Conservation (phyloP, 2,888 invertebrate species). For the Zele albiditarsus region DNA sequence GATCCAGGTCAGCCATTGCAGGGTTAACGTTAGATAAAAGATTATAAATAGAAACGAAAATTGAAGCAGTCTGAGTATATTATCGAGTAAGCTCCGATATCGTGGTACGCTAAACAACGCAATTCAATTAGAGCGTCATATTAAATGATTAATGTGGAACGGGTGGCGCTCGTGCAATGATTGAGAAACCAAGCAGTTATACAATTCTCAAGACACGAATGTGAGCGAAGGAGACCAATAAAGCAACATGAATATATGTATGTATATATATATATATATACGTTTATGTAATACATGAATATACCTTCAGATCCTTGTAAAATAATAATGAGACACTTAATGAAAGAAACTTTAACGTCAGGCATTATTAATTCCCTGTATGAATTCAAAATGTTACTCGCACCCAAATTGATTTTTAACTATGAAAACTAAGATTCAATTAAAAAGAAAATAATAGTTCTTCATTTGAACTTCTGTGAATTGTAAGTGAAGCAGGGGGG, state of each 20-base stretch:
- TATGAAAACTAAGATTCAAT: not conserved
- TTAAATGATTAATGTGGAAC: slow-evolving; percentile 65
- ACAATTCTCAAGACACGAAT: slow-evolving; percentile 10
- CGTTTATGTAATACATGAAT: not conserved
- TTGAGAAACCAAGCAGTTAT: slow-evolving; percentile 2
- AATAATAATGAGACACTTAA: slow-evolving; percentile 25
- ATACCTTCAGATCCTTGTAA: not conserved
- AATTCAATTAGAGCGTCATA: slow-evolving; percentile 65
- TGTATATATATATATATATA: not conserved
- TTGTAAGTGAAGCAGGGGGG: not conserved
- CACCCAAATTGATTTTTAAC: not conserved
- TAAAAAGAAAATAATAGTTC: not conserved
- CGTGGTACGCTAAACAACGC: slow-evolving; percentile 60
- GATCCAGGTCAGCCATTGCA: no score
- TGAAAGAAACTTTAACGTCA: not conserved
- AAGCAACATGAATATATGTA: not conserved
- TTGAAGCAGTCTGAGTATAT: not conserved
- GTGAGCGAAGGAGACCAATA: not conserved
- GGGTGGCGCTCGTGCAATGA: slow-evolving; percentile 24
- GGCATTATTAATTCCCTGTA: slow-evolving; percentile 27
- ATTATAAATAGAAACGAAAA: not conserved
- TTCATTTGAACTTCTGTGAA: slow-evolving; percentile 15
- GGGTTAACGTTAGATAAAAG: not conserved
- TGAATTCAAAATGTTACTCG: not conserved
- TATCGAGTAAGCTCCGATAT: slow-evolving; percentile 11